Conservation (phyloP, 1,140 invertebrate species). For the Sinonovacula constricta region DNA sequence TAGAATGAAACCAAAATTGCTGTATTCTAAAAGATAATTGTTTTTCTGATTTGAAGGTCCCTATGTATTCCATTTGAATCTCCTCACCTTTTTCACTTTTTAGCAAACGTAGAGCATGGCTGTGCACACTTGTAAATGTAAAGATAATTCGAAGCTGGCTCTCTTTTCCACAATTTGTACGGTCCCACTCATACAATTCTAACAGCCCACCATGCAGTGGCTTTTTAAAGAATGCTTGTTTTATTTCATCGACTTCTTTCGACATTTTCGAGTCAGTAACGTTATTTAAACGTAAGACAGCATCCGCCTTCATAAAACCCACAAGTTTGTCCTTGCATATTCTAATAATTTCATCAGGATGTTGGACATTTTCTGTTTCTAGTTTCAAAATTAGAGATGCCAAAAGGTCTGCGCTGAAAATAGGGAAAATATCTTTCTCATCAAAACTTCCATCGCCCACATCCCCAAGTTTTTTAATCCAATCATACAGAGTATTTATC, state of each 20-base stretch:
- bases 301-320: conserved; percentile 55
- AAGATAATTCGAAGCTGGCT: conserved; percentile 31
- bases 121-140: conserved; percentile 54
- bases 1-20: conserved; percentile 49
- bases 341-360: conserved; percentile 26
- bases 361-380: background rate
- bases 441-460: conserved; percentile 14
- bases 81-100: background rate
- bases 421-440: conserved; percentile 48
- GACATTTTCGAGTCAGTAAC: background rate
- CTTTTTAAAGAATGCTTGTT: conserved; percentile 40
- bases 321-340: conserved; percentile 36
- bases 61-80: conserved; percentile 52
- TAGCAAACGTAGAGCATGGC: conserved; percentile 28
- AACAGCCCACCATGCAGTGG: conserved; percentile 59
- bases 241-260: conserved; percentile 1
- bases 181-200: conserved; percentile 1
- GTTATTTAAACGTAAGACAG: conserved; percentile 41
- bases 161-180: background rate
- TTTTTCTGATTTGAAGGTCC: conserved; percentile 65
- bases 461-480: conserved; percentile 30
- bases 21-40: conserved; percentile 51
- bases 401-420: conserved; percentile 48
- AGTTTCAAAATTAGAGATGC: conserved; percentile 52
- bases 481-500: conserved; percentile 2